Base-by-base conservation (phyloP, 2,113 vertebrate species). In the Pituophis catenifer region DNA sequence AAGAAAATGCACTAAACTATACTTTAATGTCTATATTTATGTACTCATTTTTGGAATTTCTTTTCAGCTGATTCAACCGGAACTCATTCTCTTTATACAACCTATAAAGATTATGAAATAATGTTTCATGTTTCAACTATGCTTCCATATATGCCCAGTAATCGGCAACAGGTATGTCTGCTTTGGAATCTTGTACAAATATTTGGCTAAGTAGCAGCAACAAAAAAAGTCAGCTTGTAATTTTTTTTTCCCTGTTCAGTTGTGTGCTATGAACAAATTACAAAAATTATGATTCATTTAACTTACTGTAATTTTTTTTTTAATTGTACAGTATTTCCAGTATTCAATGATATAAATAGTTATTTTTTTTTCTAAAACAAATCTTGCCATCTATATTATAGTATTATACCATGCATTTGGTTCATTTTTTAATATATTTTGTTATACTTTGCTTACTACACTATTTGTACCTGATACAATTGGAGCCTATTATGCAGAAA, bases 121-220 rank as follows among this genome's bases (percentile, higher is more conserved):
- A 99, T 99, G 99, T 99, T 99, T 96, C 99, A 99, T 5, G 99
- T 99, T 89, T 99, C 99, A 86, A 99, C 99, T 81, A 98, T 99
- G 97, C 99, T 99, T 92, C 99, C 99, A 62, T 99, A 99, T 96
- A 99, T 99, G 59, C 99, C 99, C 70, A 99, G 98, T 97, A 99
- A 99, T 97, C 98, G 98, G 93, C 99, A 99, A 96, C 99, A 99
- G 99, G 99, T 99, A 97, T 92, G 98, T 65, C 29, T 54, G 57
- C 75, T 94, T 95, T 6, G 19, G 70, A 93, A 21, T 94, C 24
- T 90, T 85, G 3, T 3, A 0, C 88, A 65, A 58, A 11, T n/a
- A 44, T 55, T 81, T 91, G 13, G 9, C 19, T n/a, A 55, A 92
- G 26, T 33, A 87, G 2, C 38, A 55, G 87, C 70, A 38, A 21